Base-by-base conservation (phyloP, 2,113 vertebrate genomes). In the Lagopus leucura region DNA sequence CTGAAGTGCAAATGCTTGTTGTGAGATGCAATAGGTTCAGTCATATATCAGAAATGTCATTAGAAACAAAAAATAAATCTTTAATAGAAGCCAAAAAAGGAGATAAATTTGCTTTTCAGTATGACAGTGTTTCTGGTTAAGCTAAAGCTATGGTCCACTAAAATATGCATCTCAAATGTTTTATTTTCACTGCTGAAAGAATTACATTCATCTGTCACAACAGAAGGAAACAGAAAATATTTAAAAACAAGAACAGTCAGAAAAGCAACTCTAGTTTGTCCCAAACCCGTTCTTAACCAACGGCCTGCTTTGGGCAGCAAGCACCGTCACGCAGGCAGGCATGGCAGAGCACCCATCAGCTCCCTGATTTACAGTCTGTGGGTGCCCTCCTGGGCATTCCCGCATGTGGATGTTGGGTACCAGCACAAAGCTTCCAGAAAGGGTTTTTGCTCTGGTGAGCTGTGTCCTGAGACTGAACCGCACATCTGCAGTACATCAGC, bases 401-500 rank as follows among this genome's bases (percentile, higher is more conserved):
- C 3, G 1, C 52, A 54, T 16, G 25, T 17, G 52, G 0, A n/a
- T 25, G 28, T 24, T 36, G 50, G 50, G 36, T 76, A 21, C 13
- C n/a, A 52, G 66, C 18, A 19, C 6, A 0, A 4, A 43, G 9
- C 47, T 13, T 7, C 42, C 25, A 1, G 0, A 8, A 4, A 11
- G 10, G 22, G 2, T 2, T 24, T 25, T 15, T 6, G 1, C 22
- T 40, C 3, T 8, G 3, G 42, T 54, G 1, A 81, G 40, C 17
- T 34, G 14, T 5, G 4, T n/a, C 50, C 40, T 13, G 8, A 67
- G 25, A 18, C 25, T 24, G 13, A 9, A 24, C 5, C 11, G 61
- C 50, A 27, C 47, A 83, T 8, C 50, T 45, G 18, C 11, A 67
- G 11, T 18, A 52, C 27, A 42, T 8, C 34, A 45, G 50, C 54